Evolutionary conservation across 2,113 vertebrate genomes (phyloP).

Genomic region (Phoenicopterus ruber): DNA sequence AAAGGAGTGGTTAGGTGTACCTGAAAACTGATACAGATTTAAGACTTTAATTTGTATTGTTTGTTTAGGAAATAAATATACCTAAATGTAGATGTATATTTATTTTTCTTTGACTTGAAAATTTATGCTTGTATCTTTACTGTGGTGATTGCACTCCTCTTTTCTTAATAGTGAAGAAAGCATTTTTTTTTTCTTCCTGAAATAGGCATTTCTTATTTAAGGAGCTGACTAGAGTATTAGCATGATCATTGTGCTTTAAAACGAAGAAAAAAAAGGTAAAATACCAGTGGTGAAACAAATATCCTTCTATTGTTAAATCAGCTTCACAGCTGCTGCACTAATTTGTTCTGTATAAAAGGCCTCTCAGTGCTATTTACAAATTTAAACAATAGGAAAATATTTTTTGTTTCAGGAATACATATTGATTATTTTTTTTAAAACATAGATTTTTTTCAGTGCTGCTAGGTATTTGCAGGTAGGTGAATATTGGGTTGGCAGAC

Average conservation of each 20-base stretch:
- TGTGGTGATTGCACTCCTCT: background rate
- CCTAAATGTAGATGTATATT: background rate
- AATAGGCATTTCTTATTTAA: background rate
- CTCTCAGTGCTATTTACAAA: background rate
- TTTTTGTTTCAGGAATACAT: background rate
- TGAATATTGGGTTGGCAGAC: background rate
- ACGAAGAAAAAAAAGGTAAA: background rate
- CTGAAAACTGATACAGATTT: background rate
- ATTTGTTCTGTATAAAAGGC: background rate
- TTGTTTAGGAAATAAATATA: background rate
- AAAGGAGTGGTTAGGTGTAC: background rate
- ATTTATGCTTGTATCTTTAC: background rate
- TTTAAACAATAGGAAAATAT: background rate
- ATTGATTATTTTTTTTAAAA: background rate
- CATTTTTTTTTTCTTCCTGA: background rate
- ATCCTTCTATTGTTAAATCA: background rate
- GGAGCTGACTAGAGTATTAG: background rate
- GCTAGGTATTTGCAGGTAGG: background rate
- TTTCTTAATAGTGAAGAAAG: background rate
- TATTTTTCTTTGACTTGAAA: background rate
- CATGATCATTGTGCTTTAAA: background rate
- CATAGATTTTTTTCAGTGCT: background rate
- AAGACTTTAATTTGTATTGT: background rate
- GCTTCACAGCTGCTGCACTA: background rate
- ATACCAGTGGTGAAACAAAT: background rate